Evolutionary conservation across 2,888 invertebrate genomes (phyloP), one percentile per base, ranked within the genome.

Genomic region (Drymonia ruficornis): DNA sequence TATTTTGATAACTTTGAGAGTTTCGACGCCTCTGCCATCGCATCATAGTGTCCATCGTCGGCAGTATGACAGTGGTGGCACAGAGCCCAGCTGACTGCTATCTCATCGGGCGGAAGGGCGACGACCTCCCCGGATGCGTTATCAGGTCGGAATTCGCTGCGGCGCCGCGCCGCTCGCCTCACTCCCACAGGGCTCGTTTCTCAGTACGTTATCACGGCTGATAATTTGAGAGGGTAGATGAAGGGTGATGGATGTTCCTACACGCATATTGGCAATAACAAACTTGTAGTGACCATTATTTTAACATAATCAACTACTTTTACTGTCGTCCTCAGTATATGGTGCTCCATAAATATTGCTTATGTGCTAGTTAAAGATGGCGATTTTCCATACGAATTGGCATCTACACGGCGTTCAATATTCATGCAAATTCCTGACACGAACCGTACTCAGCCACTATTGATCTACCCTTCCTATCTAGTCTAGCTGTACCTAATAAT

Each of bases 61-160:
- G 36, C 36, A 36, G 13, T 36, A 7, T 11, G n/a, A 36, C 36
- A 36, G 31, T 31, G 43, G 61, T 59, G 54, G 53, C 64, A 56
- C 53, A 49, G n/a, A n/a, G 58, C 38, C 70, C 84, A 84, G 86
- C 88, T 83, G 87, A 85, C 78, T 68, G 81, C 75, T 87, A 86
- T 76, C 71, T 47, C 36, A 49, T 6, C 66, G 53, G 72, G 72
- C 84, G 90, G 91, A 90, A 89, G 91, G 87, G 80, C 85, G 74
- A 77, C 81, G 82, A 85, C 87, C 89, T 76, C 84, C 70, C 85
- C 86, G 88, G 87, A 88, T 80, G 82, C 74, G 72, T 80, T 88
- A 87, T 79, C 83, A 69, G 61, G 52, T 59, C 58, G 69, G 72
- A 74, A 61, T 72, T 63, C 70, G 71, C 67, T 61, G 53, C 55